Conservation (phyloP, 2,797 vertebrate species). For the Periophthalmus magnuspinnatus region DNA sequence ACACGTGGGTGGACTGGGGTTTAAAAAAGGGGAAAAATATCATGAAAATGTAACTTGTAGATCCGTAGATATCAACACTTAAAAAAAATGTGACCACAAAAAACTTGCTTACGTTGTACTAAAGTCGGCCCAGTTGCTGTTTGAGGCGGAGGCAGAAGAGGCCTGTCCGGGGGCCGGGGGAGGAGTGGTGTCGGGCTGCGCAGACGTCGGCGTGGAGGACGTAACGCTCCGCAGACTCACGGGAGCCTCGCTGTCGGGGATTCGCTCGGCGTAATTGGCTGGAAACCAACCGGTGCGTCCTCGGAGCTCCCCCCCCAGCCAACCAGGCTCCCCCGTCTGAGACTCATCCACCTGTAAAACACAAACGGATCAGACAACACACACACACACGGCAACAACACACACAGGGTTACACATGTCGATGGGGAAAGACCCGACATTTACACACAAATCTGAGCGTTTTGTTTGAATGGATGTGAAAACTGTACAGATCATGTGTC, state of each 20-base stretch:
- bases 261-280: constrained; percentile 95
- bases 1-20: no score
- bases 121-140: constrained; percentile 98
- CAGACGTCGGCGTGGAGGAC: constrained; percentile 60
- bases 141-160: constrained; percentile 69
- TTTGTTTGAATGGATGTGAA: no score
- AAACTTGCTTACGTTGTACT: constrained; percentile 88
- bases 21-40: no score
- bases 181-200: constrained; percentile 67
- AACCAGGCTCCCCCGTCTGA: constrained; percentile 95
- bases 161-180: constrained; percentile 67
- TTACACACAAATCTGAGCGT: not conserved
- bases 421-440: not conserved
- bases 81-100: no score
- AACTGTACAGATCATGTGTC: no score
- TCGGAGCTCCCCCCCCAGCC: constrained; percentile 94
- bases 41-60: no score
- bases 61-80: no score
- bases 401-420: not conserved
- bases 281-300: constrained; percentile 98
- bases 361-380: not conserved
- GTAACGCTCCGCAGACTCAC: constrained; percentile 75
- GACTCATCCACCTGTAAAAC: constrained; percentile 91
- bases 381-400: not conserved
- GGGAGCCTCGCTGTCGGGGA: constrained; percentile 88